Conservation (phyloP, 2,797 vertebrate species). For the Leptodactylus fallax region DNA sequence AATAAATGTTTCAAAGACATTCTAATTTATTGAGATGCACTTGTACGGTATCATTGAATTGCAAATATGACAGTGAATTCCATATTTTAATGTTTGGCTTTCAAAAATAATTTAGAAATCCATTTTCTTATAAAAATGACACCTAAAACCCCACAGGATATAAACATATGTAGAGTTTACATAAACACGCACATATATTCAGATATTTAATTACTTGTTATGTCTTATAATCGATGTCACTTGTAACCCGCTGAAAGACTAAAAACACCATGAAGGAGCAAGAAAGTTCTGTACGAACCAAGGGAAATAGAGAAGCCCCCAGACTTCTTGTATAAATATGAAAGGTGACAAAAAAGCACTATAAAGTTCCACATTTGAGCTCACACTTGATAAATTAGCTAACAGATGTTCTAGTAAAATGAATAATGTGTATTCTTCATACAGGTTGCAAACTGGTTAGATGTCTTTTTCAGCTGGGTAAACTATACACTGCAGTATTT, state of each 20-base stretch:
- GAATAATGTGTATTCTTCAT: slow-evolving; percentile 55
- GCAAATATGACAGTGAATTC: not conserved
- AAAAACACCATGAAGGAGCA: not conserved
- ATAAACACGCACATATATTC: not conserved
- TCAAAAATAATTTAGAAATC: not conserved
- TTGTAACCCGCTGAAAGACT: not conserved
- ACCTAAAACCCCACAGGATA: not conserved
- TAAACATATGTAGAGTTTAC: not conserved
- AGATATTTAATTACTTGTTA: slow-evolving; percentile 22
- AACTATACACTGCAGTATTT: slow-evolving; percentile 44
- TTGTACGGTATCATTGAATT: no score
- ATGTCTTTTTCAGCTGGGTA: slow-evolving; percentile 55
- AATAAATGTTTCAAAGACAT: no score
- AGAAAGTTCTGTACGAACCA: not conserved
- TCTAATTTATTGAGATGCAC: no score
- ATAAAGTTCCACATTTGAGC: slow-evolving; percentile 17
- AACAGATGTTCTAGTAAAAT: slow-evolving; percentile 48
- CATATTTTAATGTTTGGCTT: not conserved
- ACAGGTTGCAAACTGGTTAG: slow-evolving; percentile 6
- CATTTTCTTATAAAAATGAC: not conserved
- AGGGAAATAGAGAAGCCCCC: slow-evolving; percentile 1
- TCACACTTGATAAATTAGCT: slow-evolving; percentile 42
- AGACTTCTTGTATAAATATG: slow-evolving; percentile 39
- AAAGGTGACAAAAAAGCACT: slow-evolving; percentile 43
- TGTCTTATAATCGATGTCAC: not conserved